Evolutionary conservation across 1,140 invertebrate species (phyloP).

Genomic region (Ceratoteleas bidentatus): DNA sequence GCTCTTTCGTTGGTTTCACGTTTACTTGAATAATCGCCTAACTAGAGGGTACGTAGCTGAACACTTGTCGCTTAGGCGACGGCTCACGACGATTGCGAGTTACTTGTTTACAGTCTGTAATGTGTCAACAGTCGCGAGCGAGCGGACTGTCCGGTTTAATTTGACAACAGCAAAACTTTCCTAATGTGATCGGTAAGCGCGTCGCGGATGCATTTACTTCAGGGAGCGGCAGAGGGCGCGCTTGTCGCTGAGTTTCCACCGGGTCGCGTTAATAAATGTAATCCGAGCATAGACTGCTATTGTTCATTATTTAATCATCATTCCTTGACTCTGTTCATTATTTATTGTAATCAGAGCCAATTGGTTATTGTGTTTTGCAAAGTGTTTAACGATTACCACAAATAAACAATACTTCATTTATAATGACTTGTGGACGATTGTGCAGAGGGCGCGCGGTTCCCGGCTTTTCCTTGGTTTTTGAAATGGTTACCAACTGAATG

Average conservation of each 20-base stretch:
- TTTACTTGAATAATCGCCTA: constrained; percentile 21
- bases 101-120: constrained; percentile 45
- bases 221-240: no score
- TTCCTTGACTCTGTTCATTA: constrained; percentile 32
- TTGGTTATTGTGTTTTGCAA: constrained; percentile 49
- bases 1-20: not conserved
- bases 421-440: not conserved
- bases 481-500: no score
- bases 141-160: not conserved
- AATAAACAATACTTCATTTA: constrained; percentile 52
- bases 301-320: constrained; percentile 45
- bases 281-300: constrained; percentile 39
- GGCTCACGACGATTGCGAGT: constrained; percentile 19
- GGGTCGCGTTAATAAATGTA: constrained; percentile 53
- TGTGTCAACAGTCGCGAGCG: constrained; percentile 6
- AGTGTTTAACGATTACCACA: constrained; percentile 45
- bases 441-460: no score
- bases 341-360: constrained; percentile 28
- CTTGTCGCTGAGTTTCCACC: constrained; percentile 10
- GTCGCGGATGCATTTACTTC: constrained; percentile 23
- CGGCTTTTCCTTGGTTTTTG: no score
- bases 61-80: constrained; percentile 13
- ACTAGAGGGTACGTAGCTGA: constrained; percentile 22
- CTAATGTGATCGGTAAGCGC: constrained; percentile 31
- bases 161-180: not conserved